Base-by-base conservation (phyloP, 1,140 invertebrate genomes). In the Sitodiplosis mosellana region DNA sequence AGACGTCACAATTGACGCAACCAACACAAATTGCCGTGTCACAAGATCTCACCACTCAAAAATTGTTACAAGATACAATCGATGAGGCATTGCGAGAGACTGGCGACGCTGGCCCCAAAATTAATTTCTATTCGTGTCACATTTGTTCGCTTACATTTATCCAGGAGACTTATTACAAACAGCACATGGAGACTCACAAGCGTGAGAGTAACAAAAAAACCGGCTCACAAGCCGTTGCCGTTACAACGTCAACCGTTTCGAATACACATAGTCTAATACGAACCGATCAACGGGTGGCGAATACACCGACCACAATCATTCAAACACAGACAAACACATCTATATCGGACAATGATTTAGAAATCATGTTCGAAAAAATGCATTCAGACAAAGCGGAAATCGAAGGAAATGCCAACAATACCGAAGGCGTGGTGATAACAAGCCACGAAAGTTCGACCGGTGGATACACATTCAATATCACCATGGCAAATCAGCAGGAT, bases 401-500 rank as follows among this genome's bases (percentile, higher is more conserved):
- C 27, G 48, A 46, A 19, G 57, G 53, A 7, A 52, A 52, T 27
- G 50, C 36, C 5, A 45, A 45, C 15, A 18, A 15, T 27, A 49
- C 37, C 18, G 62, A 63, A 40, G 50, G 49, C 46, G 56, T 64
- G 49, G 59, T 64, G 12, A 64, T 64, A 44, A 64, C 61, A 19
- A 62, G 58, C 19, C 62, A 64, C 47, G 56, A 60, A 45, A 61
- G 59, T 20, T 57, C 55, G 41, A 34, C 20, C 17, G 61, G 61
- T 10, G 60, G 61, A 19, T 60, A 64, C n/a, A 64, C 62, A 7
- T 64, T 64, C 19, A 64, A 63, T 49, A 64, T 64, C 43, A 64
- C 62, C 34, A 63, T 64, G 47, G 60, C 62, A 10, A 55, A 57
- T 12, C 56, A 59, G 21, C 60, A 62, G 34, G 27, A 48, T n/a